Base-by-base conservation (phyloP, 1,140 invertebrate genomes). In the Armadillidium nasatum region DNA sequence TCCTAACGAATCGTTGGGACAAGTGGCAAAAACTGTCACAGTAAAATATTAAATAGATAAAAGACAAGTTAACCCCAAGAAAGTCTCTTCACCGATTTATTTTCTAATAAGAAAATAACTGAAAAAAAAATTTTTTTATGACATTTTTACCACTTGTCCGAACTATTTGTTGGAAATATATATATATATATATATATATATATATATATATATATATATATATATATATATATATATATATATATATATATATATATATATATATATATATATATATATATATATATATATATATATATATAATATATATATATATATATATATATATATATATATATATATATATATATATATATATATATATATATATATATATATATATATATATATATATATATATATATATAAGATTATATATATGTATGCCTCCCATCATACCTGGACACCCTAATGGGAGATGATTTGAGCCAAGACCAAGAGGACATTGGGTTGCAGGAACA, bases 221-320 rank as follows among this genome's bases (percentile, higher is more conserved):
- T 60, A 60, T 60, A 21, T 60, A 60, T 60, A n/a, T 60, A 60
- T 60, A 60, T 60, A 21, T 60, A 60, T 60, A 60, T 60, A 21
- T 60, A 60, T 60, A 60, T 60, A 60, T 60, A 60, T 60, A 60
- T 60, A 60, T 60, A 60, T 60, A 60, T 60, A 60, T 60, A 60
- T 60, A 21, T 60, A 60, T 60, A 60, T 60, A 60, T 60, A 60
- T 60, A 60, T 21, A 60, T 21, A 60, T 21, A 60, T 21, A 60
- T 60, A 60, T 60, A 60, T 21, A 60, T 21, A 60, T 21, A 60
- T 21, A 60, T 21, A 60, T 60, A 60, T 21, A 60, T 21, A 60
- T 21, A 60, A 7, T 7, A 21, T 60, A 60, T 60, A 60, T 15
- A 60, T 60, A 60, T 60, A 21, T 60, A 60, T 60, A 60, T 60